Percentiles rank a stretch among this genome's conserved stretches.
Conservation (phyloP, 2,888 invertebrate species). For the Gnatocerus cornutus region DNA sequence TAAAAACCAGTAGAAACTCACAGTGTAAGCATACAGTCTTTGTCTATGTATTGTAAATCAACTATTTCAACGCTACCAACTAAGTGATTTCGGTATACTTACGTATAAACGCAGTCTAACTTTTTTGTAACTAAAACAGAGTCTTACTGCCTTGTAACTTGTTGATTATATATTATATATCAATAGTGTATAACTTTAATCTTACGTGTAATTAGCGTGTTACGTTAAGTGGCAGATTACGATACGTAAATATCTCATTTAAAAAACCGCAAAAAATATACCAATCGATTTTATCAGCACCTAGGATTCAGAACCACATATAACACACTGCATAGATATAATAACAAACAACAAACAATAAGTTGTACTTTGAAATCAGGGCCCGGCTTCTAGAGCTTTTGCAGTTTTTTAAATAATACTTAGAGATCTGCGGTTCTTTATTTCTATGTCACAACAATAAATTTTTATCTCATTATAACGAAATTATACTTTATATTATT, state of each 20-base stretch:
- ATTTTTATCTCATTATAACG: conserved; percentile 69
- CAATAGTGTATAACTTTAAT: conserved; percentile 68
- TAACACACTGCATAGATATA: conserved; percentile 58
- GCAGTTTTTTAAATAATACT: conserved; percentile 65
- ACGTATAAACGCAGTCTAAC: conserved; percentile 65
- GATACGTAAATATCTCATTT: conserved; percentile 61
- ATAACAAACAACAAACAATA: conserved; percentile 69
- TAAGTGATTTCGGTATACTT: conserved; percentile 65
- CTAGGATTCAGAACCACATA: conserved; percentile 62
- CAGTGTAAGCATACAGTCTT: conserved; percentile 67
- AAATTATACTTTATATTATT: conserved; percentile 68
- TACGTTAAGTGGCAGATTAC: conserved; percentile 70
- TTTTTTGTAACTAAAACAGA: conserved; percentile 59
- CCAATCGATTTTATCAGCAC: conserved; percentile 59
- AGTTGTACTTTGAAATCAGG: conserved; percentile 73
- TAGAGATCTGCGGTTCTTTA: conserved; percentile 64
- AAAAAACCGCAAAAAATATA: conserved; percentile 67
- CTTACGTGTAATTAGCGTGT: conserved; percentile 68
- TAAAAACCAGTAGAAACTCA: conserved; percentile 65
- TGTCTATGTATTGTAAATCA: conserved; percentile 65
- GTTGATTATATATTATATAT: conserved; percentile 59
- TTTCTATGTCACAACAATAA: conserved; percentile 71
- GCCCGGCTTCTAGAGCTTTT: conserved; percentile 67
- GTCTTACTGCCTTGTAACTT: conserved; percentile 61
- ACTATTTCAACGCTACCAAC: conserved; percentile 58